Conservation (phyloP, 2,113 vertebrate genomes). For the Amphilophus citrinellus region DNA sequence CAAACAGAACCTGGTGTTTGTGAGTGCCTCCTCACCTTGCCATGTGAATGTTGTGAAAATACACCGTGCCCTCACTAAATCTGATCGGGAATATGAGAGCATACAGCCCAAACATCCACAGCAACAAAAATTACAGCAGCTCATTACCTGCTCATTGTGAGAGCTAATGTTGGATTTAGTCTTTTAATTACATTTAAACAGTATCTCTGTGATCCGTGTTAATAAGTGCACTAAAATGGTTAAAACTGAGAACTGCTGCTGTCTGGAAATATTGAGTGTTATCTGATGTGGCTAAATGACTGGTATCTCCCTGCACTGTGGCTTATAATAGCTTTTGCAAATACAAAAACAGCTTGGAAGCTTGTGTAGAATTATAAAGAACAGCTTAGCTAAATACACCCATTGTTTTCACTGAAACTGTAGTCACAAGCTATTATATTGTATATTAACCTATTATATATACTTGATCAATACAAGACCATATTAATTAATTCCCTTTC, state of each 20-base stretch:
- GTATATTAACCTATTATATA: neutral
- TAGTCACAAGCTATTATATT: neutral
- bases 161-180: conserved; percentile 1
- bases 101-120: neutral
- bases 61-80: neutral
- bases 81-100: neutral
- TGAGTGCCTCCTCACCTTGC: conserved; percentile 1
- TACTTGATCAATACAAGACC: neutral
- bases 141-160: neutral
- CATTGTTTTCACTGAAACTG: too few species aligned
- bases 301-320: neutral
- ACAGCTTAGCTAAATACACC: too few species aligned
- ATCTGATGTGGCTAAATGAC: neutral
- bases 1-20: neutral
- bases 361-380: neutral
- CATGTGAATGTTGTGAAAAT: neutral
- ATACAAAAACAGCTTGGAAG: conserved; percentile 1
- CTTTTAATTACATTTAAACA: neutral
- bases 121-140: neutral
- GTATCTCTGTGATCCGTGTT: neutral
- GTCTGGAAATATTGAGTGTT: conserved; percentile 5
- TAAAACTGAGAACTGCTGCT: neutral
- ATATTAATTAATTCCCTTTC: neutral
- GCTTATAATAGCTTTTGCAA: neutral
- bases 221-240: neutral